Evolutionary conservation across 2,888 invertebrate genomes (phyloP), one percentile per base, ranked within the genome.

Genomic region (Flexamia atlantica): DNA sequence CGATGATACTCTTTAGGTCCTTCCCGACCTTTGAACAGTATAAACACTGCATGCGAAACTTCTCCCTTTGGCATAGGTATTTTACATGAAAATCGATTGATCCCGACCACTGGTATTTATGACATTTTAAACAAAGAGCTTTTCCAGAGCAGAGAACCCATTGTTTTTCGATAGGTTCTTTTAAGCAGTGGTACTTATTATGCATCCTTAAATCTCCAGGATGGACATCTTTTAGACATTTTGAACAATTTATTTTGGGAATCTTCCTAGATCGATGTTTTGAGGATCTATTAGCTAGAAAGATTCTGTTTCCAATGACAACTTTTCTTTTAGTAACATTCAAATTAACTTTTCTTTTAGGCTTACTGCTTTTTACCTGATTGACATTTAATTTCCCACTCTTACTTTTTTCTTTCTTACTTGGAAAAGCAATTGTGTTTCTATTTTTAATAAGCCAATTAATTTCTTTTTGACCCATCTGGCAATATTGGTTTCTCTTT

Each of bases 71-170:
- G n/a, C 70, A 70, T 20, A 70, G 0, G 40, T 40, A 70, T 70
- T 20, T 70, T 5, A 36, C 32, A 70, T 70, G 70, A n/a, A 70
- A 70, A 70, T 70, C 70, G 12, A 70, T 70, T 20, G 4, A 1
- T 20, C 40, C 23, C 12, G 70, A 36, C 9, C 4, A 36, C 9
- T 20, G 4, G 5, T 17, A 10, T 40, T 40, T 36, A 12, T 14
- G 36, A 17, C 70, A 70, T 30, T 70, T 70, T 40, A 70, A 70
- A 40, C 70, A 70, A 5, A 40, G 28, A 70, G 70, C 70, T 36
- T 70, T 70, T 1, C 32, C 70, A 7, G 36, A 14, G 25, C 20
- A 36, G 12, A 70, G 70, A 40, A 70, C 5, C 70, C 70, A 70
- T n/a, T 36, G 36, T 7, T 70, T 70, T 40, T 70, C 12, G 17